Conservation (phyloP, 2,113 vertebrate species). For the Carollia perspicillata region DNA sequence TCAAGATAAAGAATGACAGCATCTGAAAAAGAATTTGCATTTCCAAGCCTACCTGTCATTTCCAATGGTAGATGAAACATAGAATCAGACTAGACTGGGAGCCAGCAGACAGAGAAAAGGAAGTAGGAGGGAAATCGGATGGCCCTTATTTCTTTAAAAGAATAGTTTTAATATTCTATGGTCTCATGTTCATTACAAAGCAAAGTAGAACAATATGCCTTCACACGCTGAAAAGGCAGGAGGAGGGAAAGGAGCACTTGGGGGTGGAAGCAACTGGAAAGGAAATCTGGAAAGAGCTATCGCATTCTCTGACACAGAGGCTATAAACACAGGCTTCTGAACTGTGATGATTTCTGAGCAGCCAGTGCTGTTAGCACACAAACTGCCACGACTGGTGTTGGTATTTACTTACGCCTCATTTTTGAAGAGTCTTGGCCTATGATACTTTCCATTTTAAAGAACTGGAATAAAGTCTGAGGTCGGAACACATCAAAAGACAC, state of each 20-base stretch:
- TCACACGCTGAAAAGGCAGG: not conserved
- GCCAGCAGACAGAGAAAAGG: not conserved
- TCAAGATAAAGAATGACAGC: slow-evolving; percentile 34
- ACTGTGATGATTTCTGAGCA: not conserved
- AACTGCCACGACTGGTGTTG: not conserved
- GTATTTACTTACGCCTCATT: not conserved
- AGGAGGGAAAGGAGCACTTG: not conserved
- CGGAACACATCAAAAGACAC: not conserved
- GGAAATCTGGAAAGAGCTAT: not conserved
- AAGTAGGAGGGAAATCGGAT: not conserved
- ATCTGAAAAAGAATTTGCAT: not conserved
- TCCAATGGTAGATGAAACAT: not conserved
- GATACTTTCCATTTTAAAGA: slow-evolving; percentile 2
- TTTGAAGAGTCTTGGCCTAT: not conserved
- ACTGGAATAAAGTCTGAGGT: not conserved
- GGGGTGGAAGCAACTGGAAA: not conserved
- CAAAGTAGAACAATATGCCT: slow-evolving; percentile 36
- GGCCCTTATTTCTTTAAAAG: slow-evolving; percentile 43
- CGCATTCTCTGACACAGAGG: not conserved
- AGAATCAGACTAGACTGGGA: not conserved
- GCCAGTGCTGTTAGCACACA: not conserved
- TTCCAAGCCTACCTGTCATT: slow-evolving; percentile 32
- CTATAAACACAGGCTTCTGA: not conserved
- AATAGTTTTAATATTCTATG: not conserved
- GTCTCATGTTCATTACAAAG: slow-evolving; percentile 13